Evolutionary conservation across 2,113 vertebrate species (phyloP).

Genomic region (Coracopsis vasa): DNA sequence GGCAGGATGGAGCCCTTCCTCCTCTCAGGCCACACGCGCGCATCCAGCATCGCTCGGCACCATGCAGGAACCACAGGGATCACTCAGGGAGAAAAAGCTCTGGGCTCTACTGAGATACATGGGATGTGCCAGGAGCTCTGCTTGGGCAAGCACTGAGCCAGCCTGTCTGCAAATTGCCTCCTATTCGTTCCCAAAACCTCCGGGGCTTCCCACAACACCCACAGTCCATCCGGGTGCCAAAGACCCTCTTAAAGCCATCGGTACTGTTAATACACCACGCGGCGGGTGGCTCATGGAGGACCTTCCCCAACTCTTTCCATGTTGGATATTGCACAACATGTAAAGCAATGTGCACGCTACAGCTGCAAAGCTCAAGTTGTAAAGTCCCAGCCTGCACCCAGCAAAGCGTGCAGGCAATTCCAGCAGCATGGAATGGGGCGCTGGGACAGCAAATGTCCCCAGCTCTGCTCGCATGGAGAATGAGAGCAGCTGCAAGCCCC

Average conservation of each 20-base stretch:
- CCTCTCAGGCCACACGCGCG: not conserved
- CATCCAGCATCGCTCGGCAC: not conserved
- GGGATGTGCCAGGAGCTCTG: not conserved
- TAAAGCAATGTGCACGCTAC: accelerated
- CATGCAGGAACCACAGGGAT: not conserved
- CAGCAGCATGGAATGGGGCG: not conserved
- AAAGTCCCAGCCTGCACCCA: not conserved
- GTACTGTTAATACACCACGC: accelerated
- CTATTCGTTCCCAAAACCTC: not conserved
- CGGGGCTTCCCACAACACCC: not conserved
- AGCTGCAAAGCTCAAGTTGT: not conserved
- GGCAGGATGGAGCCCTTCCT: not conserved
- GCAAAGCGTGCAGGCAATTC: accelerated
- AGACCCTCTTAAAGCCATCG: not conserved
- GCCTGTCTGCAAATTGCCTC: not conserved
- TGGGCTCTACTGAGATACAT: not conserved
- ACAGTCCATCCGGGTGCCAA: accelerated
- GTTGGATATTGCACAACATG: accelerated
- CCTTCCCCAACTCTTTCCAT: not conserved
- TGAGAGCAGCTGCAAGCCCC: not conserved
- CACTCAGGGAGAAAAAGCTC: not conserved
- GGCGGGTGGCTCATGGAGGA: accelerated
- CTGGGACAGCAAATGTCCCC: not conserved
- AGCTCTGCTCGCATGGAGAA: accelerated
- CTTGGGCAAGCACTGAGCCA: not conserved